These are phyloP conservation scores for Pegea sp. DNA, from an alignment of 23 tunicate species.

Conservation along the genomic window DNA sequence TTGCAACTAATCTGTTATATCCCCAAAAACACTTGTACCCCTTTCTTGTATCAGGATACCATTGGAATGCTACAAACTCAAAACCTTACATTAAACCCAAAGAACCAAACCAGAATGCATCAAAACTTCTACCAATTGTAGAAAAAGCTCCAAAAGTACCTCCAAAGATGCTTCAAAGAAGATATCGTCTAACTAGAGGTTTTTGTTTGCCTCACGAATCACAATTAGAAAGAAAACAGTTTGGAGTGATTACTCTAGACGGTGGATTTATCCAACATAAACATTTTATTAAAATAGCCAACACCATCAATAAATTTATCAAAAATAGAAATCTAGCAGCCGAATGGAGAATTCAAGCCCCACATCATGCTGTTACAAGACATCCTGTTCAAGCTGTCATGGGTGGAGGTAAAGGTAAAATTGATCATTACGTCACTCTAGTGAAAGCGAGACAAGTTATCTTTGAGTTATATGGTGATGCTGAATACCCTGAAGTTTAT, in stretches of 20 bases:
- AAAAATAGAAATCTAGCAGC: constrained; percentile 28
- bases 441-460: constrained; percentile 64
- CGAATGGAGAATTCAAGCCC: constrained; percentile 41
- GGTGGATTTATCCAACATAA: constrained; percentile 43
- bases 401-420: constrained; percentile 97
- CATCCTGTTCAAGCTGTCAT: constrained; percentile 84
- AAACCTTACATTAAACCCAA: not conserved
- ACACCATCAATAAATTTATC: constrained; percentile 28
- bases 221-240: constrained; percentile 27
- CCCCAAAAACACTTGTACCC: too few relatives aligned
- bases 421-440: constrained; percentile 76
- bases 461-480: constrained; percentile 59
- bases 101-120: not conserved
- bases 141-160: constrained; percentile 31
- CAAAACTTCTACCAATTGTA: constrained; percentile 5
- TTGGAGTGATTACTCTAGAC: constrained; percentile 53
- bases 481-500: constrained; percentile 42
- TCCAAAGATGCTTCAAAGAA: constrained; percentile 13
- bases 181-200: constrained; percentile 18
- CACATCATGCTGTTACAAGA: constrained; percentile 57
- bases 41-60: too few relatives aligned
- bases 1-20: too few relatives aligned
- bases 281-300: constrained; percentile 23
- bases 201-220: constrained; percentile 56
- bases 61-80: not conserved